A percentile compares a stretch with the other conserved stretches of the same genome.
These are phyloP conservation scores for Andrena marginata DNA, from an alignment of 2,888 invertebrate species.

Conservation along the genomic window DNA sequence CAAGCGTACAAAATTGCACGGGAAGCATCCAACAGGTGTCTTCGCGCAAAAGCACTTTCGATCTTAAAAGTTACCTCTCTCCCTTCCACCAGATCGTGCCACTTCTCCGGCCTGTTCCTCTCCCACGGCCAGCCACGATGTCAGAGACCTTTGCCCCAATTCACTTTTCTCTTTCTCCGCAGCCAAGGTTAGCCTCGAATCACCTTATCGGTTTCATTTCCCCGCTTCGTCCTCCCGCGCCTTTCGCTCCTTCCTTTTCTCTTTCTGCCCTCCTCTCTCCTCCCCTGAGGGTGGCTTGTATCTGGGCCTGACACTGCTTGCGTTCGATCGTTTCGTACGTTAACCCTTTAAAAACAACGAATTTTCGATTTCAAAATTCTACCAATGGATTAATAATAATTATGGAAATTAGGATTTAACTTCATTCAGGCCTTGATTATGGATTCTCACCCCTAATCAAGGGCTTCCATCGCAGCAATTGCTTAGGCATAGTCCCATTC, in stretches of 20 bases:
- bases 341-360: not conserved
- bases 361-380: too few relatives aligned
- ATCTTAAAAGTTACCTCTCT: slow-evolving; percentile 54
- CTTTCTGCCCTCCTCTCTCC: not conserved
- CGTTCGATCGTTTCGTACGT: not conserved
- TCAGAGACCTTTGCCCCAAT: slow-evolving; percentile 65
- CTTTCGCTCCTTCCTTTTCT: slow-evolving; percentile 23
- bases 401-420: too few relatives aligned
- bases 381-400: too few relatives aligned
- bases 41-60: slow-evolving; percentile 58
- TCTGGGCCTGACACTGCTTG: not conserved
- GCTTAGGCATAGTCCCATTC: too few relatives aligned
- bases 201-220: slow-evolving; percentile 50
- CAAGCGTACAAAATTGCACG: not conserved
- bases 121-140: slow-evolving; percentile 51
- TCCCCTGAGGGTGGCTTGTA: not conserved
- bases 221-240: slow-evolving; percentile 33
- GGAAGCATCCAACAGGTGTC: slow-evolving; percentile 56
- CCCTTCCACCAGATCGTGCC: slow-evolving; percentile 29
- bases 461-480: too few relatives aligned
- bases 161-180: slow-evolving; percentile 61
- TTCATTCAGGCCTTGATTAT: too few relatives aligned
- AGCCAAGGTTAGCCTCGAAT: slow-evolving; percentile 55
- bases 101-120: slow-evolving; percentile 46
- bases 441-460: too few relatives aligned